Evolutionary conservation across 2,888 invertebrate genomes (phyloP).

Genomic region (Heteropelma amictum): DNA sequence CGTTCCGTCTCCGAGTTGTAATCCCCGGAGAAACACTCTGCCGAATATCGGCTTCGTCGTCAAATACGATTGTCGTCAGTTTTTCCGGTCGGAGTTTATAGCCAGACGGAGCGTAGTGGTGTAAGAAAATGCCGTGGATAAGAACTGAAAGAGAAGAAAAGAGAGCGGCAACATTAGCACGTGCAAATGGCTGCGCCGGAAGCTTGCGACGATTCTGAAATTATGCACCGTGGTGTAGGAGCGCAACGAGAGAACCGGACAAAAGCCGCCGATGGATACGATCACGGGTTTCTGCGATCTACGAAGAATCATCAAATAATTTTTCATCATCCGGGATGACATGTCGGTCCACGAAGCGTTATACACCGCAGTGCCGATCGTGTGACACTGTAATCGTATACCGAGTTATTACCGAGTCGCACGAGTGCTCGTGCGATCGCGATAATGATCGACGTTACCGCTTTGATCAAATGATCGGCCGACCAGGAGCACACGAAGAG

Average conservation of each 20-base stretch:
- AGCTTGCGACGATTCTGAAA: background rate
- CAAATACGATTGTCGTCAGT: too few relatives aligned
- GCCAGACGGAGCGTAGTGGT: constrained; percentile 47
- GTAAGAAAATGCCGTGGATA: constrained; percentile 47
- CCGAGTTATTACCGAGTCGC: too few relatives aligned
- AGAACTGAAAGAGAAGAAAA: constrained; percentile 25
- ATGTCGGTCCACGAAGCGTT: constrained; percentile 9
- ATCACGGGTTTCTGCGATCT: constrained; percentile 40
- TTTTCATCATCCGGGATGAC: constrained; percentile 22
- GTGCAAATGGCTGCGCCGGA: background rate
- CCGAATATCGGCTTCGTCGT: too few relatives aligned
- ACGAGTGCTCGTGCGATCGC: too few relatives aligned
- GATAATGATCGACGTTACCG: too few relatives aligned
- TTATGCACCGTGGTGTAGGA: constrained; percentile 20
- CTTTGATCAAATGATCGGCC: constrained; percentile 55
- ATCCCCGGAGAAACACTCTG: too few relatives aligned
- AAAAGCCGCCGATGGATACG: constrained; percentile 45
- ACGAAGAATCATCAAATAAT: constrained; percentile 22
- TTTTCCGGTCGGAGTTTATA: too few relatives aligned
- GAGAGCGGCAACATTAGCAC: background rate
- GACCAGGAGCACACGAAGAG: constrained; percentile 58
- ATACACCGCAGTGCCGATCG: constrained; percentile 27
- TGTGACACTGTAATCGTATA: too few relatives aligned
- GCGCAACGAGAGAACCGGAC: constrained; percentile 55
- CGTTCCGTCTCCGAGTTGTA: too few relatives aligned